Percentiles rank a stretch among this genome's conserved stretches.
Conservation (phyloP, 2,113 vertebrate species). For the Microcebus tavaratra region DNA sequence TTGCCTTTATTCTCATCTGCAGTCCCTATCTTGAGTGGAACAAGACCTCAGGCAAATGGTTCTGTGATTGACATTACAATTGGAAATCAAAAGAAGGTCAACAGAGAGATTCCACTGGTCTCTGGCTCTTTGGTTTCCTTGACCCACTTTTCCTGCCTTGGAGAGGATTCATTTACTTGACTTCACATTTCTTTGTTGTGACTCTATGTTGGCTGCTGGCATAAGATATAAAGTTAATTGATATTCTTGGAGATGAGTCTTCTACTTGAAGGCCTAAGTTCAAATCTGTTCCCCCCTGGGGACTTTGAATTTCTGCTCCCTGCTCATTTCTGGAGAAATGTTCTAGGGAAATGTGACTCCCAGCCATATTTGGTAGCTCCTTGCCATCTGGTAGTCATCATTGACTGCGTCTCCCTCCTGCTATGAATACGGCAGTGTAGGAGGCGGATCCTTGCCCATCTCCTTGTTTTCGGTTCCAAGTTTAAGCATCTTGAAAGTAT, state of each 20-base stretch:
- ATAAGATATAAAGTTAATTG: neutral
- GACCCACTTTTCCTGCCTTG: neutral
- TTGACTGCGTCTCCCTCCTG: neutral
- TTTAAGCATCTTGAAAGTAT: slow-evolving; percentile 57
- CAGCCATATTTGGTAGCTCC: neutral
- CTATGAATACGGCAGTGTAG: slow-evolving; percentile 26
- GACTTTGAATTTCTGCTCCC: neutral
- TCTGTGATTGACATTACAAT: neutral
- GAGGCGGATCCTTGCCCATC: neutral
- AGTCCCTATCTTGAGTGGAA: neutral
- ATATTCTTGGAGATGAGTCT: neutral
- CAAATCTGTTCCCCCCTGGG: neutral
- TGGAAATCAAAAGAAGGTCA: neutral
- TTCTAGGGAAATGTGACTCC: neutral
- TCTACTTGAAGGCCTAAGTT: neutral
- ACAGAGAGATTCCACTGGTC: neutral
- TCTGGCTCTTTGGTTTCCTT: neutral
- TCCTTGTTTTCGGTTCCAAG: neutral
- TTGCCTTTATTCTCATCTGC: neutral
- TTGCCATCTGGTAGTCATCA: slow-evolving; percentile 28
- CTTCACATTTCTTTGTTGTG: neutral
- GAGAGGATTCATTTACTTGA: neutral
- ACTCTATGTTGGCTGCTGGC: neutral
- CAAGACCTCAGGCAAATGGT: neutral
- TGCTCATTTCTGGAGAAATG: neutral